Evolutionary conservation across 2,797 vertebrate species (phyloP), one percentile per base, ranked within the genome.

Genomic region (Anableps anableps): DNA sequence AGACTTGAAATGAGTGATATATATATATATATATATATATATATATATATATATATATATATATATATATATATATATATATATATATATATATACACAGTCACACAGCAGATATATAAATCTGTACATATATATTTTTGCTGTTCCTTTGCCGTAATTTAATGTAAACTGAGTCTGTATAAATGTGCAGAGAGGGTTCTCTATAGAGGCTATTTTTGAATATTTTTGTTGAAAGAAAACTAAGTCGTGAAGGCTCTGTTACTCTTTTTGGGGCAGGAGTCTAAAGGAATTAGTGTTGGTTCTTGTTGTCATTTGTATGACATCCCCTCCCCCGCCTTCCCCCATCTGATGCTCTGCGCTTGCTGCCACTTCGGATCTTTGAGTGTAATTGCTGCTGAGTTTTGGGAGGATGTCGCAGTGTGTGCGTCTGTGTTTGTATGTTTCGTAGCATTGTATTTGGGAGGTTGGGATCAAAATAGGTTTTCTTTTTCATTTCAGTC

Each of bases 1-100:
- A 93, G 90, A 95, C 96, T 95, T 96, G 94, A 95, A 95, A 88
- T 90, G 85, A 92, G 90, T 83, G 82, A 85, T 93, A 91, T 88
- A 94, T 93, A 93, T 94, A 94, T 94, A 95, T 93, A 93, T 47
- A 93, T 93, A 94, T 93, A 95, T 93, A 93, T 51, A 77, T 31
- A 91, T 93, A 95, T 93, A 66, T 50, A 50, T 16, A 50, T 50
- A 93, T 43, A 75, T 45, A 92, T 93, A 95, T 93, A 50, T 50
- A 50, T 16, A 50, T 50, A 93, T 94, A 94, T 93, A 85, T 93
- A 91, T 88, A 94, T 93, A 93, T 94, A 94, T 94, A 95, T 93
- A 93, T 47, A 93, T 93, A 94, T 93, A 95, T 93, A 93, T 51
- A 77, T 31, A 91, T 93, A 95, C 92, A 66, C 23, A 53, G 13